Percentiles rank a stretch among this genome's conserved stretches.
Conservation (phyloP, 2,113 vertebrate genomes). For the Nibea albiflora region DNA sequence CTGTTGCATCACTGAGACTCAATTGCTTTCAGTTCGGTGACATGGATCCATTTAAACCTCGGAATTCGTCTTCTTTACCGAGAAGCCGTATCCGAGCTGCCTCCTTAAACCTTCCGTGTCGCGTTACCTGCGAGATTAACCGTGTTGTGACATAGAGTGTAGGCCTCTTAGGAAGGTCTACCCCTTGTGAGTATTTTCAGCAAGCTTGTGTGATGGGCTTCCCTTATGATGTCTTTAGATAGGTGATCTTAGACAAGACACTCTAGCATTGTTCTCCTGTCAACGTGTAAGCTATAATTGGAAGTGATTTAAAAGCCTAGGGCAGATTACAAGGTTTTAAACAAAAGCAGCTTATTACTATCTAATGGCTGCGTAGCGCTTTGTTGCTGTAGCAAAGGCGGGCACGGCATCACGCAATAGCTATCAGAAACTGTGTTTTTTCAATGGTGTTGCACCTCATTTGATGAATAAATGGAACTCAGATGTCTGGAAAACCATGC, state of each 20-base stretch:
- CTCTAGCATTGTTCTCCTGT: slow-evolving; percentile 39
- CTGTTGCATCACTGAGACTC: neutral
- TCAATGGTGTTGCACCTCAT: neutral
- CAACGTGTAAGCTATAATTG: slow-evolving; percentile 72
- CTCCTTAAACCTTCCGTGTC: neutral
- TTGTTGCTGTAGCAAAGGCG: slow-evolving; percentile 34
- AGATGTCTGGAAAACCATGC: neutral
- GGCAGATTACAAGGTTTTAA: slow-evolving; percentile 76
- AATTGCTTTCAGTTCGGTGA: neutral
- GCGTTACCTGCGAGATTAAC: slow-evolving; percentile 19
- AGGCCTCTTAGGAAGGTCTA: slow-evolving; percentile 9
- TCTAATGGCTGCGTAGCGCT: slow-evolving; percentile 43
- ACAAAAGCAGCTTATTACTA: slow-evolving; percentile 78
- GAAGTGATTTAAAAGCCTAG: slow-evolving; percentile 77
- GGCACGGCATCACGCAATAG: neutral
- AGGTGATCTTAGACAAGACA: neutral
- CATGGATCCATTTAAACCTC: neutral
- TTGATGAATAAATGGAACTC: neutral
- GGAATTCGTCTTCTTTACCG: neutral
- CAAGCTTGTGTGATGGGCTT: neutral
- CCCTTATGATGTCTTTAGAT: neutral
- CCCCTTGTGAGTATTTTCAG: slow-evolving; percentile 1
- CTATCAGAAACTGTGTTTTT: neutral
- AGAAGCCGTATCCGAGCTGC: neutral
- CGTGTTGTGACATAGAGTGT: neutral